These are phyloP conservation scores for Dromiciops gliroides DNA, from an alignment of 2,113 vertebrate species.

Conservation along the genomic window DNA sequence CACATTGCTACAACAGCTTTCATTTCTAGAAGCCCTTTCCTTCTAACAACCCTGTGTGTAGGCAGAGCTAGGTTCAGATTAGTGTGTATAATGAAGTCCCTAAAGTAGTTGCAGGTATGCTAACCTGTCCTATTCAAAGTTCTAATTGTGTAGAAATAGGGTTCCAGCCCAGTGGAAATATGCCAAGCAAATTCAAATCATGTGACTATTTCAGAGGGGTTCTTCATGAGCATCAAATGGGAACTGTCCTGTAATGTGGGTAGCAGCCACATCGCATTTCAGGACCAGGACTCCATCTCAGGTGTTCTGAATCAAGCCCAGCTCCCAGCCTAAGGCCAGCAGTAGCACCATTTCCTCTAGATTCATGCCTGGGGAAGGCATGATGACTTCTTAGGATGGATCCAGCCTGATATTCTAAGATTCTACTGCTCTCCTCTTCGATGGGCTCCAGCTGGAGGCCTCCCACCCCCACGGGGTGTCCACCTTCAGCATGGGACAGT, in stretches of 20 bases:
- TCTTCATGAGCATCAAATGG: neutral
- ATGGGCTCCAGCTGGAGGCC: neutral
- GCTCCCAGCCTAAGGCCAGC: neutral
- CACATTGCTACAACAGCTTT: neutral
- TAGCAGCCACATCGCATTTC: neutral
- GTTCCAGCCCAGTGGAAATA: neutral
- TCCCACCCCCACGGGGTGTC: slow-evolving; percentile 11
- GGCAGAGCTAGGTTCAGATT: neutral
- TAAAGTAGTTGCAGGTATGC: neutral
- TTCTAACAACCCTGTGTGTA: neutral
- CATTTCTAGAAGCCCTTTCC: neutral
- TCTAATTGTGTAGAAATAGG: neutral
- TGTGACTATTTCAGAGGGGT: neutral
- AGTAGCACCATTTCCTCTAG: neutral
- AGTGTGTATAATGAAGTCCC: neutral
- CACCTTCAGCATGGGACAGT: slow-evolving; percentile 15
- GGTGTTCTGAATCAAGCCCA: neutral
- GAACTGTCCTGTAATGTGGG: neutral
- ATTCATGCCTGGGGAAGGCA: neutral
- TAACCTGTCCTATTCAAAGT: neutral
- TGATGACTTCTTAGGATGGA: neutral
- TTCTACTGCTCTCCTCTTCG: neutral
- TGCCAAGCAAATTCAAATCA: neutral
- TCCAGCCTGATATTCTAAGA: neutral
- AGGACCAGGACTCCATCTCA: neutral